A percentile compares a stretch with the other conserved stretches of the same genome.
These are phyloP conservation scores for Eremophila alpestris DNA, from an alignment of 2,797 vertebrate species.

Conservation along the genomic window DNA sequence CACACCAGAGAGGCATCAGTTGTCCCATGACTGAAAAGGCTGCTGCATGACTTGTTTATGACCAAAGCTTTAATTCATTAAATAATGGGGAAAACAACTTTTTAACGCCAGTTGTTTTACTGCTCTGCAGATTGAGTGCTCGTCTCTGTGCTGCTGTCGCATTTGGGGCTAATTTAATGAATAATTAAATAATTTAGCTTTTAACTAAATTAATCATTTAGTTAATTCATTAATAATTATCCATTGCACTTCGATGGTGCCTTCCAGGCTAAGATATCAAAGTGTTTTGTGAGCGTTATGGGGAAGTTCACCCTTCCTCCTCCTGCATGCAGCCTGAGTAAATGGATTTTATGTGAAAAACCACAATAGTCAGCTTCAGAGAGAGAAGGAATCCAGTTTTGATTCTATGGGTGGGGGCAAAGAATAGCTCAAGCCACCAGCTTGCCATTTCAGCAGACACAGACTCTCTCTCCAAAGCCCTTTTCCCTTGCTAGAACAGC, in stretches of 20 bases:
- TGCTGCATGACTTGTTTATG: conserved; percentile 60
- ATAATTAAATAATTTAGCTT: conserved; percentile 72
- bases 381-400: not conserved
- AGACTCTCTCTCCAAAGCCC: not conserved
- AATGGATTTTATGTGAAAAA: conserved; percentile 55
- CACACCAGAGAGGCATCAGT: conserved; percentile 60
- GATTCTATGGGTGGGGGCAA: not conserved
- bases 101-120: not conserved
- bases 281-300: not conserved
- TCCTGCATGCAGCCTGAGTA: not conserved
- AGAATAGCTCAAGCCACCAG: not conserved
- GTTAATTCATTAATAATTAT: conserved; percentile 67
- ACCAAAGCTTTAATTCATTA: conserved; percentile 55
- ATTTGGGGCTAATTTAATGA: conserved; percentile 61
- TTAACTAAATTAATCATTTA: conserved; percentile 69
- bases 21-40: conserved; percentile 40
- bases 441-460: not conserved
- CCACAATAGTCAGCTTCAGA: conserved; percentile 11
- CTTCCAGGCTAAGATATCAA: conserved; percentile 57
- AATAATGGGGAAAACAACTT: conserved; percentile 46
- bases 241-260: conserved; percentile 29
- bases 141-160: not conserved
- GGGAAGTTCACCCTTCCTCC: conserved; percentile 43
- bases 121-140: conserved; percentile 9
- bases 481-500: not conserved